Evolutionary conservation across 2,113 vertebrate genomes (phyloP).

Genomic region (Elephantulus edwardii): DNA sequence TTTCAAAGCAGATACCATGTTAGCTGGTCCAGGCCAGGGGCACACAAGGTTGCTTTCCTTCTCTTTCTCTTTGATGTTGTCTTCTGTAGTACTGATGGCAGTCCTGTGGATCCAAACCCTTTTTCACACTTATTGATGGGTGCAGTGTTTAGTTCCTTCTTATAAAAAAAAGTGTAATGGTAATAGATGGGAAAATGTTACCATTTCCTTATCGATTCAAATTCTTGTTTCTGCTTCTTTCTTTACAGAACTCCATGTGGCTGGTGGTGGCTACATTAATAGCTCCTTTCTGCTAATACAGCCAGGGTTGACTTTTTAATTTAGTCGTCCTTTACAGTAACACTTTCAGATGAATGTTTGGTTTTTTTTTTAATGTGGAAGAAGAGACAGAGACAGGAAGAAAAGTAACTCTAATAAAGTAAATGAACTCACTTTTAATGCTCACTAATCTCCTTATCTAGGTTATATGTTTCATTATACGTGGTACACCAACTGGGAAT

Average conservation of each 20-base stretch:
- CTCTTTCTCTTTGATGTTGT: slow-evolving; percentile 78
- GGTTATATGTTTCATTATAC: slow-evolving; percentile 78
- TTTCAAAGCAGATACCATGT: slow-evolving; percentile 78
- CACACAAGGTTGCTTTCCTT: slow-evolving; percentile 78
- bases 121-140: slow-evolving; percentile 29
- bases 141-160: slow-evolving; percentile 62
- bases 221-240: slow-evolving; percentile 83
- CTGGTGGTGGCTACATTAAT: slow-evolving; percentile 76
- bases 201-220: slow-evolving; percentile 79
- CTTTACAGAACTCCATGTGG: slow-evolving; percentile 81
- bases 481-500: slow-evolving; percentile 45
- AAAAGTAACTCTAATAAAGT: slow-evolving; percentile 80
- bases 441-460: slow-evolving; percentile 80
- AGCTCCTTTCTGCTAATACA: slow-evolving; percentile 76
- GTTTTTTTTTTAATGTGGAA: slow-evolving; percentile 79
- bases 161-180: slow-evolving; percentile 76
- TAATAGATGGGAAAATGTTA: slow-evolving; percentile 81
- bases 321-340: slow-evolving; percentile 77
- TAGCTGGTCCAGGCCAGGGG: slow-evolving; percentile 79
- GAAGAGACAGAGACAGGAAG: slow-evolving; percentile 74
- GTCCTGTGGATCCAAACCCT: slow-evolving; percentile 69
- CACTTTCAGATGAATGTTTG: slow-evolving; percentile 73
- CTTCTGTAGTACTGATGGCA: slow-evolving; percentile 79
- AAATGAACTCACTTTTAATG: slow-evolving; percentile 74
- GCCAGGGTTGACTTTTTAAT: slow-evolving; percentile 82